Percentiles rank a stretch among this genome's conserved stretches.
Conservation (phyloP, 2,888 invertebrate species). For the Mechanitis mazaeus region DNA sequence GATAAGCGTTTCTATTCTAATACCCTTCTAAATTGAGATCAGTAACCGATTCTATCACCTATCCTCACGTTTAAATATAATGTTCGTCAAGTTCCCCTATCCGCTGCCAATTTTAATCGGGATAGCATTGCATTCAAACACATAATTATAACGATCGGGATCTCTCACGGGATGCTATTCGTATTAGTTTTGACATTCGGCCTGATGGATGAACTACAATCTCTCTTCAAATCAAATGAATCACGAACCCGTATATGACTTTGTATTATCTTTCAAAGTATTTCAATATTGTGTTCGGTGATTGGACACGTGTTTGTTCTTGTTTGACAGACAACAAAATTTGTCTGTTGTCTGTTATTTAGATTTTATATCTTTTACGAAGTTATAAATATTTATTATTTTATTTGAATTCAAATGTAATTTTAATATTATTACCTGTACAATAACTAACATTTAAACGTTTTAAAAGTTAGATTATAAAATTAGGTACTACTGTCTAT, state of each 20-base stretch:
- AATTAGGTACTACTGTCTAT: too few species aligned
- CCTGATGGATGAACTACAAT: conserved; percentile 75
- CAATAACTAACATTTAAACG: too few species aligned
- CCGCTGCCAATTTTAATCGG: conserved; percentile 74
- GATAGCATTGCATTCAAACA: conserved; percentile 64
- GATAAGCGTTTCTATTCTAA: conserved; percentile 13
- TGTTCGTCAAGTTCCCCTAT: conserved; percentile 50
- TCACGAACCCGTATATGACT: conserved; percentile 56
- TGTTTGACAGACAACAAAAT: conserved; percentile 1
- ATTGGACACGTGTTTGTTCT: conserved; percentile 10
- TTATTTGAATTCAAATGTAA: too few species aligned
- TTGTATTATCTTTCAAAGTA: conserved; percentile 32
- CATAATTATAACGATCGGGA: conserved; percentile 65
- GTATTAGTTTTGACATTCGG: conserved; percentile 76
- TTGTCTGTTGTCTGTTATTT: background rate
- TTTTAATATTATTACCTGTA: too few species aligned
- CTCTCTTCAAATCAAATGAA: conserved; percentile 50
- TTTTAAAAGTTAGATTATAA: too few species aligned
- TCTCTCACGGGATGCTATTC: conserved; percentile 70
- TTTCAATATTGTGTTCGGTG: conserved; percentile 28
- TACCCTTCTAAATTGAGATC: conserved; percentile 11
- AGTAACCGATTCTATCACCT: conserved; percentile 31
- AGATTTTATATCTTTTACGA: too few species aligned
- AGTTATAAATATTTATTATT: too few species aligned
- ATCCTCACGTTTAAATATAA: conserved; percentile 24